Evolutionary conservation across 2,797 vertebrate genomes (phyloP), one percentile per base, ranked within the genome.

Genomic region (Ptychadena robeensis): DNA sequence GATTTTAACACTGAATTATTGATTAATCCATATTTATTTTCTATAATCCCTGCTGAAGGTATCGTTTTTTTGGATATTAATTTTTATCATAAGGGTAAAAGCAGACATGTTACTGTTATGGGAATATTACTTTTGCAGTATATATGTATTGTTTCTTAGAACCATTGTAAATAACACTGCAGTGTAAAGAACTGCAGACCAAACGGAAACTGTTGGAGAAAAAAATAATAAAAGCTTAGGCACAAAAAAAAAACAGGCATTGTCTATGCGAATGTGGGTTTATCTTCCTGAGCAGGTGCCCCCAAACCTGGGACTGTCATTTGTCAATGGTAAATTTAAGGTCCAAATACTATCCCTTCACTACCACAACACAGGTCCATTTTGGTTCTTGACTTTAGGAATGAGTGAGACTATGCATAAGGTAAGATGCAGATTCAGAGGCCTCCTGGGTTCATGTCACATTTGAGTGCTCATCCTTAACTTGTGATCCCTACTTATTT

Each of bases 21-120:
- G 70, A 79, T 84, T 84, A 83, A 83, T 79, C 82, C 69, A 84
- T 84, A 84, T 84, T 84, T 80, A 74, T 84, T 73, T 72, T 74
- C 76, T 64, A 73, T 73, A 84, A 84, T 84, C 27, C 81, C 30
- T 4, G 30, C 37, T 35, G 35, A 71, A 82, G 37, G 40, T 76
- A 71, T 31, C 15, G 14, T 59, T 69, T 77, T 81, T 68, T 82
- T 82, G 31, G 68, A 69, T 72, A 78, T 81, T 32, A 48, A 53
- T 44, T 82, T 63, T 69, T 61, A 44, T 59, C 73, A 68, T 69
- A 59, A 72, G 28, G 44, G 25, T 61, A 10, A 69, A 75, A 63
- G 25, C 22, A 44, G 73, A 12, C 73, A 69, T 69, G 63, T 66
- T 68, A 57, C 64, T 78, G 35, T 68, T 78, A 78, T 53, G 31